These are phyloP conservation scores for Caloenas nicobarica DNA, from an alignment of 2,113 vertebrate species.

Conservation along the genomic window DNA sequence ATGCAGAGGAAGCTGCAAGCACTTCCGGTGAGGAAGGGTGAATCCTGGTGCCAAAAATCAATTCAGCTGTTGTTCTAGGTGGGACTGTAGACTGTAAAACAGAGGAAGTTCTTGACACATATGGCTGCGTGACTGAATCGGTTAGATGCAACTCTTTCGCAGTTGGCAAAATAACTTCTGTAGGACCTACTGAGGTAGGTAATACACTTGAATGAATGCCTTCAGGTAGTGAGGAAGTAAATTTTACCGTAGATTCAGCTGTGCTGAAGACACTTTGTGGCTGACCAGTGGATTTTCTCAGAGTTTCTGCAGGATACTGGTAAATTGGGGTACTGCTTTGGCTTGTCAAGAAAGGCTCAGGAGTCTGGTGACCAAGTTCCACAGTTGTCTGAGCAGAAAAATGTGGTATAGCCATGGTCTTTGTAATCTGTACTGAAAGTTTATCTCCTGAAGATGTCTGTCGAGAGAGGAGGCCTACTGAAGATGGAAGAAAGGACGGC, in stretches of 20 bases:
- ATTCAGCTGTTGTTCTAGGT: not conserved
- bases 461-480: not conserved
- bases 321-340: constrained; percentile 11
- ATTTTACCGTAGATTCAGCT: not conserved
- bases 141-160: not conserved
- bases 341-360: constrained; percentile 37
- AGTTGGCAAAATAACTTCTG: not conserved
- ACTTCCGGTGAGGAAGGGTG: not conserved
- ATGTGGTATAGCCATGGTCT: not conserved
- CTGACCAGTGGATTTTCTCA: not conserved
- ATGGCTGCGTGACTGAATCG: not conserved
- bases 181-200: not conserved
- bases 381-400: not conserved
- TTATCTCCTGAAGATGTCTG: constrained; percentile 36
- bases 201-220: not conserved
- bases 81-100: not conserved
- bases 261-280: not conserved
- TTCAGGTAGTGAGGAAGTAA: not conserved
- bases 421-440: not conserved
- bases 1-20: not conserved
- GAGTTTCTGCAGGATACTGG: not conserved
- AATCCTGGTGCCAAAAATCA: not conserved
- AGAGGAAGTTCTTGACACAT: not conserved
- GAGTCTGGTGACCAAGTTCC: constrained; percentile 32
- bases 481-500: not conserved